Base-by-base conservation (phyloP, 1,140 invertebrate genomes). In the Eufriesea mexicana region DNA sequence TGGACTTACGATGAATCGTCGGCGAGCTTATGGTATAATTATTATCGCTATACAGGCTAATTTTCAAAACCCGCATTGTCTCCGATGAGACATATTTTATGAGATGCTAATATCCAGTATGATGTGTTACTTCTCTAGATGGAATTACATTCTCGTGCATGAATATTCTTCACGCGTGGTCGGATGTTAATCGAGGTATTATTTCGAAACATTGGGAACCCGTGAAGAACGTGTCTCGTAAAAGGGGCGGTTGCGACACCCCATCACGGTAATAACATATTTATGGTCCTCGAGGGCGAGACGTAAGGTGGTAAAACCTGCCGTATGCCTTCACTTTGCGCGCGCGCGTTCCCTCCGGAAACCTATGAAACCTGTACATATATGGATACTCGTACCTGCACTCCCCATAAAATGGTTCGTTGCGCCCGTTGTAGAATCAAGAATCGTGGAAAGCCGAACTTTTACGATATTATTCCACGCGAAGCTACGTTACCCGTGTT, bases 271-370 rank as follows among this genome's bases (percentile, higher is more conserved):
- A 61, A 70, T 64, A 72, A 73, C 54, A n/a, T 64, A 72, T 84
- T 84, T 84, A 84, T 25, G 77, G 35, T 28, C n/a, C 57, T 20
- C 42, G n/a, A 45, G 59, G 10, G 51, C 42, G 51, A 79, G 20
- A 25, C 62, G 45, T 23, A 35, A 16, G n/a, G 8, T 10, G 20
- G 12, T 54, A 8, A 5, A 51, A 20, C 25, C 8, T 12, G 1
- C 5, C 16, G 59, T 28, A 16, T 18, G 45, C 49, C 47, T 64
- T 23, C 18, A 12, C 42, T 51, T 72, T 20, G 25, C 25, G 14
- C 28, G 6, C 10, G 12, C 42, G 14, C 20, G 12, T 74, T 28
- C 78, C 25, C 49, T 12, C 8, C 28, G 59, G 59, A 45, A 84
- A 84, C 75, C 59, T 51, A 77, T 75, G 66, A 75, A 79, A 55